Percentiles rank a stretch among this genome's conserved stretches.
These are phyloP conservation scores for Pyxicephalus adspersus DNA, from an alignment of 2,113 vertebrate genomes.

Conservation along the genomic window DNA sequence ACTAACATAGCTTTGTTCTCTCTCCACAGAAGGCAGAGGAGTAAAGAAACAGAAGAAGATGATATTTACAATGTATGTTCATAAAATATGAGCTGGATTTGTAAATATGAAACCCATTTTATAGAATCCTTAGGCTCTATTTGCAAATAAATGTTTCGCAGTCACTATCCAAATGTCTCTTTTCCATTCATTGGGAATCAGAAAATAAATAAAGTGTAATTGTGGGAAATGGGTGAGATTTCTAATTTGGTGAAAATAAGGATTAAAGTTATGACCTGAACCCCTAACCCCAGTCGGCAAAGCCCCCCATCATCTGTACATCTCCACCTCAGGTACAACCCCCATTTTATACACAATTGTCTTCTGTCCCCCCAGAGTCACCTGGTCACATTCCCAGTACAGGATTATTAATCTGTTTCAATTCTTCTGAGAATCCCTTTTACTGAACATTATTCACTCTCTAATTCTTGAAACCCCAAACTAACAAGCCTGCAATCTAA, in stretches of 20 bases:
- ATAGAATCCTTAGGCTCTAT: constrained; percentile 18
- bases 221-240: neutral
- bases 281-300: neutral
- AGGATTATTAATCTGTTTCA: too few relatives aligned
- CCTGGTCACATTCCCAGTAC: too few relatives aligned
- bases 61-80: constrained; percentile 38
- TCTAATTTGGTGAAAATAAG: neutral
- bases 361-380: too few relatives aligned
- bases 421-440: too few relatives aligned
- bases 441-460: too few relatives aligned
- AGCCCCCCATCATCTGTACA: neutral
- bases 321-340: too few relatives aligned
- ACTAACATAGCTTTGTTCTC: neutral
- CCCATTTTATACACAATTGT: too few relatives aligned
- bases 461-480: too few relatives aligned
- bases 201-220: neutral
- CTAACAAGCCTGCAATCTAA: too few relatives aligned
- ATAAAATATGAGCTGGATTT: constrained; percentile 39
- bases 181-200: neutral
- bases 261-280: neutral
- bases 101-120: neutral
- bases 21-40: constrained; percentile 41
- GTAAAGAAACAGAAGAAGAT: neutral
- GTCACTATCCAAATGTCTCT: neutral
- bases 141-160: constrained; percentile 45